A percentile compares a stretch with the other conserved stretches of the same genome.
These are phyloP conservation scores for Xenopus petersii DNA, from an alignment of 2,797 vertebrate genomes.

Conservation along the genomic window DNA sequence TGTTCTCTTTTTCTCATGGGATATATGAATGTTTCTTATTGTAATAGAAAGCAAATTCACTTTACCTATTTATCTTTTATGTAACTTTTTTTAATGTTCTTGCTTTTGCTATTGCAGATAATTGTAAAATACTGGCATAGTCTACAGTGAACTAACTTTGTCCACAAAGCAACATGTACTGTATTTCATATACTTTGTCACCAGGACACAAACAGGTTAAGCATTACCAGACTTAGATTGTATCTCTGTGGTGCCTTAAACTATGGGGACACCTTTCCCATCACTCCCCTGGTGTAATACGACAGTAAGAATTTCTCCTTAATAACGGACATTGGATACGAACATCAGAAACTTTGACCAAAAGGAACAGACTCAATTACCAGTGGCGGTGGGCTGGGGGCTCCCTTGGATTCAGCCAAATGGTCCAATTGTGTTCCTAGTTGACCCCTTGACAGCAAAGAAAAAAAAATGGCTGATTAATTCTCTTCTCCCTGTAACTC, in stretches of 20 bases:
- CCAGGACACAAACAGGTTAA: constrained; percentile 28
- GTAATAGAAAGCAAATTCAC: neutral
- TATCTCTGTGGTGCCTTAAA: constrained; percentile 32
- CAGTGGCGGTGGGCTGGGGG: constrained; percentile 64
- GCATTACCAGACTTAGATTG: constrained; percentile 11
- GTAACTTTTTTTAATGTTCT: no score
- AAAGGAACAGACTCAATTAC: constrained; percentile 72
- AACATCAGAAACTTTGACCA: constrained; percentile 72
- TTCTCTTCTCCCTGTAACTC: constrained; percentile 53
- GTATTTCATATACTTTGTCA: neutral
- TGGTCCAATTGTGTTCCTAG: constrained; percentile 64
- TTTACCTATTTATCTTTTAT: no score
- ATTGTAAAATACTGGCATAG: no score
- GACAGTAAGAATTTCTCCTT: constrained; percentile 71
- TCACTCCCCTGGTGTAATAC: constrained; percentile 66
- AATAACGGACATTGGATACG: constrained; percentile 72
- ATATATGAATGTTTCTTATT: no score
- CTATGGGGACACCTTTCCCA: constrained; percentile 58
- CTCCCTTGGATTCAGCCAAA: constrained; percentile 71
- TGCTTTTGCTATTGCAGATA: no score
- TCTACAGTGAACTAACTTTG: no score
- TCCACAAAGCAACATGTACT: no score
- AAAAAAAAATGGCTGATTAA: constrained; percentile 68
- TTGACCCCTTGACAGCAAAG: constrained; percentile 66
- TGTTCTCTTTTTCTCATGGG: no score